Conservation (phyloP, 2,797 vertebrate genomes). For the Arctocebus calabarensis region DNA sequence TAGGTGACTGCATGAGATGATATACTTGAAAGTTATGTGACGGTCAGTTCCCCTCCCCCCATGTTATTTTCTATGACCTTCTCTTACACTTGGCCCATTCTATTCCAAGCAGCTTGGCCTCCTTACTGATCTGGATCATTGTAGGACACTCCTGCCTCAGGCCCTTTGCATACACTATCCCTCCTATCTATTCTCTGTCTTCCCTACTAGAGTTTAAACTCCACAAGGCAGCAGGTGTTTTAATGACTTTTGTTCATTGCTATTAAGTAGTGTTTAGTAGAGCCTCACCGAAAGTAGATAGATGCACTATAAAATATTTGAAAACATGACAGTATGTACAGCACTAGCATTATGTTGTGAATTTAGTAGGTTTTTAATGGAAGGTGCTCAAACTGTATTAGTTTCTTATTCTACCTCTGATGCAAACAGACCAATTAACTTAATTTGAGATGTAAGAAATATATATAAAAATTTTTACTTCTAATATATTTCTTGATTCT, state of each 20-base stretch:
- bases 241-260: background rate
- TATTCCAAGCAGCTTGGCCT: background rate
- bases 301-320: background rate
- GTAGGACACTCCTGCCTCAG: background rate
- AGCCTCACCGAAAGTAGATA: background rate
- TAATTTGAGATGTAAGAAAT: background rate
- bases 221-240: background rate
- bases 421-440: background rate
- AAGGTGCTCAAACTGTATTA: background rate
- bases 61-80: too few species aligned
- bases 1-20: background rate
- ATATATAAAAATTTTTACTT: background rate
- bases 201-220: background rate
- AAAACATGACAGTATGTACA: background rate
- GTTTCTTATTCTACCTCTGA: background rate
- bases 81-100: rapidly evolving
- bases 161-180: background rate
- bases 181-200: background rate
- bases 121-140: background rate
- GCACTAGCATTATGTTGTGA: background rate
- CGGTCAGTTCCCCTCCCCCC: background rate
- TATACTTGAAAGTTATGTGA: background rate
- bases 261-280: background rate
- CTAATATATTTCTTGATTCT: background rate
- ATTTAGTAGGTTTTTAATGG: background rate